phyloP scores from a whole-genome alignment of 2,888 invertebrate genomes.

The Rhamnusium bicolor region DNA sequence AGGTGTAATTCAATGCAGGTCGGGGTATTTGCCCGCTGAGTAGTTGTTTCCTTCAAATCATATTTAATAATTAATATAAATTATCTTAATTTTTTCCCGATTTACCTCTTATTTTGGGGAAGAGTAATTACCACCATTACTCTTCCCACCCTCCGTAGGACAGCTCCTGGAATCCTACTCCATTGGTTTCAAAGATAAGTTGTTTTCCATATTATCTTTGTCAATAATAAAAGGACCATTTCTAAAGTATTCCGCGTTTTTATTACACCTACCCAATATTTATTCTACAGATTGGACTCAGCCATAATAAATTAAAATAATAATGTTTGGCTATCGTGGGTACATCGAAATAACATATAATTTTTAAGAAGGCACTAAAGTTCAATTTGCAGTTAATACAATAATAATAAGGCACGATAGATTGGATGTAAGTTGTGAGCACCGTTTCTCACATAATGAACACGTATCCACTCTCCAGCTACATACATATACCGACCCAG shows the following conservation, averaged over 20 bases:
- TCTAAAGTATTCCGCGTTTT: not conserved
- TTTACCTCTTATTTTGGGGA: too few relatives aligned
- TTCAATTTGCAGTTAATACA: slow-evolving; percentile 60
- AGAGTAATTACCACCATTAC: too few relatives aligned
- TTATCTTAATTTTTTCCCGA: too few relatives aligned
- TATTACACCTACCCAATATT: slow-evolving; percentile 19
- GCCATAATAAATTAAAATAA: slow-evolving; percentile 50
- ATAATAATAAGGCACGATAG: slow-evolving; percentile 61
- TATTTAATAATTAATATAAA: too few relatives aligned
- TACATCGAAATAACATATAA: slow-evolving; percentile 45
- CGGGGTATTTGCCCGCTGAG: too few relatives aligned
- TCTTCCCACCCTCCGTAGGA: too few relatives aligned
- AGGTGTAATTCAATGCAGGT: too few relatives aligned
- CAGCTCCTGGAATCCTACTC: too few relatives aligned
- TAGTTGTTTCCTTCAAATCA: too few relatives aligned
- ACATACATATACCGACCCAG: slow-evolving; percentile 41
- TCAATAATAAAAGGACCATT: not conserved
- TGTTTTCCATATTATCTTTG: too few relatives aligned
- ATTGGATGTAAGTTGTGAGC: slow-evolving; percentile 57
- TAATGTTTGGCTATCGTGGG: slow-evolving; percentile 42
- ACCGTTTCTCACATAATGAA: slow-evolving; percentile 68
- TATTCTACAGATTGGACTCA: slow-evolving; percentile 34
- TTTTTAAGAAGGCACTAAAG: slow-evolving; percentile 55
- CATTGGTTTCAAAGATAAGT: too few relatives aligned
- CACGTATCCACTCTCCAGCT: slow-evolving; percentile 60